Evolutionary conservation across 2,113 vertebrate genomes (phyloP).

Genomic region (Brienomyrus brachyistius): DNA sequence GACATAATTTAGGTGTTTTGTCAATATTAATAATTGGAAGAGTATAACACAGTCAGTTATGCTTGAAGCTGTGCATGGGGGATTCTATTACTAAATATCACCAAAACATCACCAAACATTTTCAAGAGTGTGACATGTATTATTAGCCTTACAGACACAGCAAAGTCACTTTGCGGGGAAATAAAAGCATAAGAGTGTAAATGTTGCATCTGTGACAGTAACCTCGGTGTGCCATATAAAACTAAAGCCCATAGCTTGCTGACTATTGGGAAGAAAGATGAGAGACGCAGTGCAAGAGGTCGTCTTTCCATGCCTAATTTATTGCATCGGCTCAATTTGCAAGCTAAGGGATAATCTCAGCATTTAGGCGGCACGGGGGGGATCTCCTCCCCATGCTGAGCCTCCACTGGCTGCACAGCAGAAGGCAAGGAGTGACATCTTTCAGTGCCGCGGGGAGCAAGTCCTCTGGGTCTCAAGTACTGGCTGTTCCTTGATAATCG

Average conservation of each 20-base stretch:
- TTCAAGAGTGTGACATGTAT: not conserved
- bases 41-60: not conserved
- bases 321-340: not conserved
- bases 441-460: slow-evolving; percentile 3
- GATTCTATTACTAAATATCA: not conserved
- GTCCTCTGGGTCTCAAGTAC: not conserved
- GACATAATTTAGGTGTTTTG: not conserved
- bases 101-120: not conserved
- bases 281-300: not conserved
- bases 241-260: not conserved
- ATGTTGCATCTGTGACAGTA: not conserved
- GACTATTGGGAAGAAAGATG: not conserved
- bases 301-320: not conserved
- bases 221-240: not conserved
- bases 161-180: not conserved
- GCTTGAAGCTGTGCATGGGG: not conserved
- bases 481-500: not conserved
- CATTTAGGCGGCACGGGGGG: not conserved
- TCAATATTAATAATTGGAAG: not conserved
- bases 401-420: not conserved
- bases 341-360: slow-evolving; percentile 3
- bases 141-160: not conserved
- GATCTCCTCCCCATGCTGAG: not conserved
- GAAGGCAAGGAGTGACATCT: not conserved
- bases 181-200: not conserved